Evolutionary conservation across 1,140 invertebrate species (phyloP), one percentile per base, ranked within the genome.

Genomic region (Thaumatotibia leucotreta): DNA sequence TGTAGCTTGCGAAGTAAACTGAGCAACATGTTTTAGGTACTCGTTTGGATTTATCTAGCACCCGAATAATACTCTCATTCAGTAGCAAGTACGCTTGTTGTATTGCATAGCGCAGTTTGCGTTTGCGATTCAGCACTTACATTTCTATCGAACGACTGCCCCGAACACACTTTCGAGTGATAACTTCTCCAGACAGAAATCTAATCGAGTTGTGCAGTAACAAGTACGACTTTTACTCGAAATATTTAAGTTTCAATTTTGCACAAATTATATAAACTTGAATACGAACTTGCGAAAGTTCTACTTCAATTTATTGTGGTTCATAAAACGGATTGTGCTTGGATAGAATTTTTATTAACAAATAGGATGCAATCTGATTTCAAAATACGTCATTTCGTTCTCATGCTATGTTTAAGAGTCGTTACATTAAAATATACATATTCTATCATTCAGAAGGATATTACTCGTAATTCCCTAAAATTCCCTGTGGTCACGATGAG

Each of bases 71-170:
- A 1, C 24, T 58, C 5, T 24, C 24, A 58, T 31, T 31, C 52
- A 27, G 24, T 29, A 11, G n/a, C 52, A 27, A 58, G 24, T n/a
- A 29, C 23, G 23, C 14, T 58, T 14, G 17, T 45, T 58, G 23
- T 27, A 27, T 58, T 27, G 52, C 24, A 58, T 58, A 27, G 52
- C 23, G 24, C 17, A 45, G 39, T 45, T 45, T 45, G n/a, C 24
- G n/a, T 58, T 58, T 27, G 52, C 52, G 52, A 58, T 27, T 24
- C 52, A 27, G 24, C 52, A 29, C 52, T 58, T 58, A 27, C 52
- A n/a, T 58, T 58, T 58, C n/a, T 27, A 14, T 27, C 11, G 22
- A 58, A 27, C 24, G 52, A 27, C n/a, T 58, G 52, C 24, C n/a
- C 27, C 27, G 52, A 58, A 58, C 23, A 58, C 27, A 29, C 24